A percentile compares a stretch with the other conserved stretches of the same genome.
These are phyloP conservation scores for Cyclina sinensis DNA, from an alignment of 1,140 invertebrate genomes.

Conservation along the genomic window DNA sequence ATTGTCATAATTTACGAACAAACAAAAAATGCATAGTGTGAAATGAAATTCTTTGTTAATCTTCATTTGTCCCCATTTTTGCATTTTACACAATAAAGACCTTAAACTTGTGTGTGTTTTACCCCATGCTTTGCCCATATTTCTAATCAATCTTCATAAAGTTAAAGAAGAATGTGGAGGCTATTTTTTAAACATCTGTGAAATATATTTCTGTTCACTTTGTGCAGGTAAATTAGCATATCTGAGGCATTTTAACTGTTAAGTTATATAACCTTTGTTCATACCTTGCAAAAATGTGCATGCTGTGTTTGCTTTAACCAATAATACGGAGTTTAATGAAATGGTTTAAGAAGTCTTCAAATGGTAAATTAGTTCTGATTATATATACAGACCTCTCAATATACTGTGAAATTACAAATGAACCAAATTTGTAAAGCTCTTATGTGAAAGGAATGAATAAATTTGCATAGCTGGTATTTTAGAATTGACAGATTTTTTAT, in stretches of 20 bases:
- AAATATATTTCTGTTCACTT: not conserved
- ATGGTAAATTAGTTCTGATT: constrained; percentile 6
- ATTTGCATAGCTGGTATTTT: too few species aligned
- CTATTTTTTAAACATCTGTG: constrained; percentile 7
- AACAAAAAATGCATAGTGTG: not conserved
- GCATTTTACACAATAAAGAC: not conserved
- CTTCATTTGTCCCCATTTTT: not conserved
- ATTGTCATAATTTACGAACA: too few species aligned
- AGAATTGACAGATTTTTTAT: too few species aligned
- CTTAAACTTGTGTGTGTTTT: not conserved
- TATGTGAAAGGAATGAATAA: too few species aligned
- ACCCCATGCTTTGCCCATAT: not conserved
- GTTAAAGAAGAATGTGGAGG: not conserved
- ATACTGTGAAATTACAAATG: not conserved
- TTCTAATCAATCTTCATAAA: not conserved
- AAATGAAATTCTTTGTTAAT: not conserved
- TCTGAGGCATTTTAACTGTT: not conserved
- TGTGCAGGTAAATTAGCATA: not conserved
- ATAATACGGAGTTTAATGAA: not conserved
- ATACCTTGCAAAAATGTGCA: not conserved
- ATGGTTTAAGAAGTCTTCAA: not conserved
- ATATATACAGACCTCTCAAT: not conserved
- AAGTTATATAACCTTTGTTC: not conserved
- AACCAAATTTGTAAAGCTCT: not conserved
- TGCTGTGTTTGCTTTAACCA: not conserved